Conservation (phyloP, 2,113 vertebrate genomes). For the Zosterops japonicus region DNA sequence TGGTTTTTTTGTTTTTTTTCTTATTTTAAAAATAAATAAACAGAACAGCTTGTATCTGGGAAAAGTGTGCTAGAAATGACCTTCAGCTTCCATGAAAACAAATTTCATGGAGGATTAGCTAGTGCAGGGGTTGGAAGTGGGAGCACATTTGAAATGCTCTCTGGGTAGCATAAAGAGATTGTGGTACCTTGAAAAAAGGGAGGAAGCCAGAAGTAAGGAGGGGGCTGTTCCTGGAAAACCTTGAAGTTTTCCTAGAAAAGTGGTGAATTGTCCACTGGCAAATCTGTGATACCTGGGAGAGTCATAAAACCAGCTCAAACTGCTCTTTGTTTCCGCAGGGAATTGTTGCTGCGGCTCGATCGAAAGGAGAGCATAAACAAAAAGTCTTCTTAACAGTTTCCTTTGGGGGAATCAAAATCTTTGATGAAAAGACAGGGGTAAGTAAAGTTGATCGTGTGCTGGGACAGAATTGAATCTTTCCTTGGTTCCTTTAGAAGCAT, state of each 20-base stretch:
- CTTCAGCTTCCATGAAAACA: constrained; percentile 35
- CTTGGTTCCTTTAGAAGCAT: constrained; percentile 13
- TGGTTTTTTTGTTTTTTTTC: not conserved
- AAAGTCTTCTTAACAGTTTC: constrained; percentile 97
- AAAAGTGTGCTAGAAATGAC: constrained; percentile 12
- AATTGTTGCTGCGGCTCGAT: constrained; percentile 89
- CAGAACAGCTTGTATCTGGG: not conserved
- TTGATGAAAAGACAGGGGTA: constrained; percentile 98
- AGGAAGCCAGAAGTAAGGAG: not conserved
- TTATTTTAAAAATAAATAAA: not conserved
- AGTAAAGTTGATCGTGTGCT: constrained; percentile 64
- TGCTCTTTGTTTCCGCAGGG: constrained; percentile 80
- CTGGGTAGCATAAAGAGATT: not conserved
- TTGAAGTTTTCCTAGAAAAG: not conserved
- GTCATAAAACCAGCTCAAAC: not conserved
- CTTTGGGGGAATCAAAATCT: constrained; percentile 99
- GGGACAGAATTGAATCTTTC: not conserved
- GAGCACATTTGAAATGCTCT: not conserved
- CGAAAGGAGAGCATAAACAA: constrained; percentile 98
- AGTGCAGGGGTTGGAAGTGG: not conserved
- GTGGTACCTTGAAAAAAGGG: not conserved
- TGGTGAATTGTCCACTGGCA: not conserved
- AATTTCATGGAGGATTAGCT: constrained; percentile 37
- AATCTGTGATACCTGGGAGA: not conserved
- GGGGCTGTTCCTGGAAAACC: not conserved